Evolutionary conservation across 2,797 vertebrate species (phyloP).

Genomic region (Pseudochirops cupreus): DNA sequence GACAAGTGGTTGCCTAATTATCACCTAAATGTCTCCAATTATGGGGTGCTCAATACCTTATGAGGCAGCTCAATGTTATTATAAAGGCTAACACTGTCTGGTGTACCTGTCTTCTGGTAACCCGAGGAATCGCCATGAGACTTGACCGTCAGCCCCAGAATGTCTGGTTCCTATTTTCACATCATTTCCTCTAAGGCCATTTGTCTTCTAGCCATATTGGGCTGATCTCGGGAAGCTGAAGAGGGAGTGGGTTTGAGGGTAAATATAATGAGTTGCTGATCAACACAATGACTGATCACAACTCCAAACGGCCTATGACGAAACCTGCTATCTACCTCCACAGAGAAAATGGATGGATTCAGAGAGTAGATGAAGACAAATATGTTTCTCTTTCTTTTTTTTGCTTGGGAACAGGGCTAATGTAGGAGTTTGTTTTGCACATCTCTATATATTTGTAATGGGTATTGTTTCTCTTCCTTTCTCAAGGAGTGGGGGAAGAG

Average conservation of each 20-base stretch:
- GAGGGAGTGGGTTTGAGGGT: not conserved
- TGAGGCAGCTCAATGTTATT: no score
- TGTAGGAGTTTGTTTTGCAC: not conserved
- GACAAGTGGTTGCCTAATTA: not conserved
- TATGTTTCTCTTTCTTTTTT: not conserved
- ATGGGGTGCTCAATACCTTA: not conserved
- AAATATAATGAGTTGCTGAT: not conserved
- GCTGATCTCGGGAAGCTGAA: not conserved
- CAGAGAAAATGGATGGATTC: not conserved
- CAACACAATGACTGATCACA: not conserved
- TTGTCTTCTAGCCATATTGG: not conserved
- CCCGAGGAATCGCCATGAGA: no score
- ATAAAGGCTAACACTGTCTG: not conserved
- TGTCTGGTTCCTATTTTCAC: not conserved
- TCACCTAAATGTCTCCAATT: not conserved
- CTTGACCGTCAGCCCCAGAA: no score
- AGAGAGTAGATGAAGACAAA: not conserved
- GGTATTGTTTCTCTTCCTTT: not conserved
- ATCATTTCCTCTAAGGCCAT: not conserved
- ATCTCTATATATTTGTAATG: not conserved
- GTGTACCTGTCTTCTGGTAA: no score
- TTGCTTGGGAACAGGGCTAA: not conserved
- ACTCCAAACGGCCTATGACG: not conserved
- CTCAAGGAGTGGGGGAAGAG: not conserved
- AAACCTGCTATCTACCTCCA: not conserved